Evolutionary conservation across 2,797 vertebrate species (phyloP), one percentile per base, ranked within the genome.

Genomic region (Hipposideros larvatus): DNA sequence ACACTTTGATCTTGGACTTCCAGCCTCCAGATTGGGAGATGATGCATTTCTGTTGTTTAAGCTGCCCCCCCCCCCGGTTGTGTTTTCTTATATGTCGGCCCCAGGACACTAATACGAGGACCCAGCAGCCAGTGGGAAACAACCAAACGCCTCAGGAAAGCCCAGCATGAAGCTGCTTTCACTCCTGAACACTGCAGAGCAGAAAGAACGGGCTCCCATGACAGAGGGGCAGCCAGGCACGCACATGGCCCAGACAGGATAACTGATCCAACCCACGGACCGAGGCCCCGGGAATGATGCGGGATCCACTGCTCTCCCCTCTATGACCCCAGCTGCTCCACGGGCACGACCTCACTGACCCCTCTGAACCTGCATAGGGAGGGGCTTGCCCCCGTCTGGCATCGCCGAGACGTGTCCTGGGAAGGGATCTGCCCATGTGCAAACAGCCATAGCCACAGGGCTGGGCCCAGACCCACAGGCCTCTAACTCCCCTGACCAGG

Each of bases 241-340:
- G 0, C 43, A 5, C 4, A 7, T 7, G 21, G 63, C 88, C 51
- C 19, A 28, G 61, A 22, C 19, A 15, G 22, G 10, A 0, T 3
- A 37, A 24, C 2, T 34, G 10, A 18, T 15, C 48, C 22, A 26
- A 61, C 28, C 79, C 15, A 22, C 59, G 31, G 4, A 1, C 41
- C 11, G 0, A 19, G 31, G 75, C 66, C 41, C n/a, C 3, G 0
- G 10, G 31, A 66, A 34, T 2, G 34, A 8, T 0, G 0, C n/a
- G 15, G n/a, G 0, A 1, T 3, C 34, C 57, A 24, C 26, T 7
- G 57, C 57, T 59, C 57, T 57, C 24, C 22, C 48, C 14, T 11
- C 48, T 13, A 51, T 51, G 48, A 51, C 14, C 48, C 48, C 14
- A 51, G 48, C 14, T 4, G 48, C 48, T 51, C 48, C 48, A 15